Evolutionary conservation across 53 echinoderm and acorn worm species (phyloP).

Genomic region (Paracentrotus lividus): DNA sequence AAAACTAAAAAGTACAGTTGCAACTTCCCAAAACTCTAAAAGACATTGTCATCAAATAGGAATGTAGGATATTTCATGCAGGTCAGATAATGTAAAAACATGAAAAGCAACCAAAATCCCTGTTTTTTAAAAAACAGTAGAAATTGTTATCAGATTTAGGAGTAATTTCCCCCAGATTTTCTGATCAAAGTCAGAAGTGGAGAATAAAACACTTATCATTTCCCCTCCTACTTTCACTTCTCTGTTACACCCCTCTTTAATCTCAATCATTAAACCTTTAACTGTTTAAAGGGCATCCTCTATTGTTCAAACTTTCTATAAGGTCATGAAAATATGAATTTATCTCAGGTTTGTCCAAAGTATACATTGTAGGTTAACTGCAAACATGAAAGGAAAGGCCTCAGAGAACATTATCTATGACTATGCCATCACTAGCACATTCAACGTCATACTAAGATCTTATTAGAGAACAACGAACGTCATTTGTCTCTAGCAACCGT

Average conservation of each 20-base stretch:
- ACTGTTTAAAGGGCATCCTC: neutral
- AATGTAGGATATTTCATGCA: no score
- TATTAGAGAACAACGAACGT: constrained; percentile 17
- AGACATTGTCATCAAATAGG: no score
- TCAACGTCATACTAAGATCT: constrained; percentile 29
- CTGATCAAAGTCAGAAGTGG: neutral
- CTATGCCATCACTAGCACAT: neutral
- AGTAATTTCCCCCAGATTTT: neutral
- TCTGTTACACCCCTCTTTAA: neutral
- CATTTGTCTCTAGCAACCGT: neutral
- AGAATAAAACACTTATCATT: neutral
- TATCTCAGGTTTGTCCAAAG: no score
- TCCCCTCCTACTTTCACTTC: neutral
- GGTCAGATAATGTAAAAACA: no score
- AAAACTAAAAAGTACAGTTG: no score
- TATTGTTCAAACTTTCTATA: neutral
- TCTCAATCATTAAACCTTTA: neutral
- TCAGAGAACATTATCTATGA: neutral
- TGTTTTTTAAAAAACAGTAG: neutral
- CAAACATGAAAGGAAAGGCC: no score
- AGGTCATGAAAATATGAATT: no score
- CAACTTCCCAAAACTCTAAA: no score
- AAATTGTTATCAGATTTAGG: neutral
- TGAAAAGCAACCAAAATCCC: neutral
- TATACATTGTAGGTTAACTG: no score